Evolutionary conservation across 1,140 invertebrate genomes (phyloP), one percentile per base, ranked within the genome.

Genomic region (Drosophila quadrilineata): DNA sequence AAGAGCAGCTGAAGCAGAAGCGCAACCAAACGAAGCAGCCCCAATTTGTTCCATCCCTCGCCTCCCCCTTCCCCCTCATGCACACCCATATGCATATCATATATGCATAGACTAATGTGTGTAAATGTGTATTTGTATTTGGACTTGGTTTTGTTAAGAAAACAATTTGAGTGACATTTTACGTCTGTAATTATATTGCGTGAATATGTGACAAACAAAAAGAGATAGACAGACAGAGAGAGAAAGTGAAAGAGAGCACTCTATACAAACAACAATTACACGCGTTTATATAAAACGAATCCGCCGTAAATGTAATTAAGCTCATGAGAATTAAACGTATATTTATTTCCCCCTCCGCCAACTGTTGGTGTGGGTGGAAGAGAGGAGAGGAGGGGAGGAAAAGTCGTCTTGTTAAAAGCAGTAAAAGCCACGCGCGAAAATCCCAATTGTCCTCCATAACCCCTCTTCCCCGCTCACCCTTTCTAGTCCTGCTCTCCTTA

Each of bases 281-380:
- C 40, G 57, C 70, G 52, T 77, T 85, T 74, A 63, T 63, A 71
- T 80, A 67, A 80, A 77, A 77, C 62, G 79, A 84, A 86, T 85
- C 80, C 68, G 59, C 40, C 80, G 71, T 86, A 72, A 85, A 86
- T 63, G 75, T 85, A 85, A 85, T 85, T 86, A 86, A 85, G 75
- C 79, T 85, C 79, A 63, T 68, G 75, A 72, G 80, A 86, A 77
- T 85, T 77, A 35, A 71, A 64, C 79, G 72, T 46, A 69, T 72
- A 75, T 82, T 75, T 84, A 74, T 80, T 74, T 80, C 26, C 49
- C n/a, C n/a, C n/a, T n/a, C 24, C 49, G 48, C 58, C 66, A 45
- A 66, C 26, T 28, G 43, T n/a, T n/a, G n/a, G n/a, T n/a, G 21
- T 21, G 35, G 26, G 28, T 14, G n/a, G 64, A n/a, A 24, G 9